Evolutionary conservation across 2,113 vertebrate species (phyloP).

Genomic region (Steatornis caripensis): DNA sequence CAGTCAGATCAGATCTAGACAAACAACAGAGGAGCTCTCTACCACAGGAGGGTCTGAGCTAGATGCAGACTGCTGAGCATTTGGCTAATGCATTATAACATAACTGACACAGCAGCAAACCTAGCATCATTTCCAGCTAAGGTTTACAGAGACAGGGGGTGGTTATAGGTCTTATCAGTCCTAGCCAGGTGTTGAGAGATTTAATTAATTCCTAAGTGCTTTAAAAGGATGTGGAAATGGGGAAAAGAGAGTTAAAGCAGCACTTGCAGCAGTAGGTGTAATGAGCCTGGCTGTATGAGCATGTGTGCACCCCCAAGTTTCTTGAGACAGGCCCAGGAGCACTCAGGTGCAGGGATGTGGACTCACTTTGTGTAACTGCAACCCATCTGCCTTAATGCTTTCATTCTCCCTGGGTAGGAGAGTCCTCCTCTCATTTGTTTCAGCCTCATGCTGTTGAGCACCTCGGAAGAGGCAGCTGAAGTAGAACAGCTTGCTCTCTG

Average conservation of each 20-base stretch:
- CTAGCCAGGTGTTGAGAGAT: neutral
- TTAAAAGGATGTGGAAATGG: neutral
- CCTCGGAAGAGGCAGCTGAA: neutral
- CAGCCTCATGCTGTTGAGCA: neutral
- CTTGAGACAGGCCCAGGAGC: too few species aligned
- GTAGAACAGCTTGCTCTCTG: neutral
- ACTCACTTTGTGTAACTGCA: fast-evolving
- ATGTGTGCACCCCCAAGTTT: fast-evolving
- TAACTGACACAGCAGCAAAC: neutral
- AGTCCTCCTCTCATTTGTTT: neutral
- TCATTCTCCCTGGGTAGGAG: neutral
- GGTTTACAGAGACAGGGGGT: neutral
- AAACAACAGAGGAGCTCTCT: neutral
- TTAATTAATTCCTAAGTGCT: neutral
- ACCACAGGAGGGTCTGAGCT: neutral
- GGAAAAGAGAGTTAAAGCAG: neutral
- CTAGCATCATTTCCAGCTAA: neutral
- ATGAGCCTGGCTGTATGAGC: neutral
- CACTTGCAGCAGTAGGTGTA: fast-evolving
- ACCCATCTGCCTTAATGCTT: neutral
- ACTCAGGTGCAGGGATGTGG: neutral
- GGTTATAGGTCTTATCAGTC: neutral
- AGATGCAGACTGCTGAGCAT: neutral
- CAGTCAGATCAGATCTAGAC: neutral
- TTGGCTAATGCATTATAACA: neutral